These are phyloP conservation scores for Nomada fucata DNA, from an alignment of 2,888 invertebrate species.

Conservation along the genomic window DNA sequence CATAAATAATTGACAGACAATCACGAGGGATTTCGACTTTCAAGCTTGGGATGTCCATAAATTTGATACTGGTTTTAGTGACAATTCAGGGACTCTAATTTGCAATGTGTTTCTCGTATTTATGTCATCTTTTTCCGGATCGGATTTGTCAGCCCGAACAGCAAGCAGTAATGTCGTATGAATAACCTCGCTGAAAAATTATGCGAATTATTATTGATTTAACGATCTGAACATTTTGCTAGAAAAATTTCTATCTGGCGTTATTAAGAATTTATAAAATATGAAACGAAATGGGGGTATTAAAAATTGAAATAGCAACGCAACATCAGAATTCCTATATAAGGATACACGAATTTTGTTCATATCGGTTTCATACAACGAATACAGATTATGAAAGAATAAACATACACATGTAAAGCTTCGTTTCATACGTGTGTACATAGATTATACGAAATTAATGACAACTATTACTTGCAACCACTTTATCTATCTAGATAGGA, in stretches of 20 bases:
- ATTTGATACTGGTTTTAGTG: conserved; percentile 61
- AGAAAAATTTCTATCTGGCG: not conserved
- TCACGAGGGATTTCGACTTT: conserved; percentile 76
- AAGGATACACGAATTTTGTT: too few relatives aligned
- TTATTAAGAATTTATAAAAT: not conserved
- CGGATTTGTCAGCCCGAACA: conserved; percentile 30
- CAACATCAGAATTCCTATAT: too few relatives aligned
- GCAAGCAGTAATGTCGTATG: conserved; percentile 1
- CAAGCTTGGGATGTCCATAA: conserved; percentile 60
- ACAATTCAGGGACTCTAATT: conserved; percentile 62
- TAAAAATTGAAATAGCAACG: too few relatives aligned
- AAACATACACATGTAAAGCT: too few relatives aligned
- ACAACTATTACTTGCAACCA: too few relatives aligned
- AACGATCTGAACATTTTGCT: not conserved
- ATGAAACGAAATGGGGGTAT: too few relatives aligned
- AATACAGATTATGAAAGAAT: too few relatives aligned
- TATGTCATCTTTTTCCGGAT: conserved; percentile 19
- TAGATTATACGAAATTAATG: too few relatives aligned
- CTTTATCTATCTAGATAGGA: not conserved
- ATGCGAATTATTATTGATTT: not conserved
- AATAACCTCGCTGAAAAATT: not conserved
- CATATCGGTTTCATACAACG: too few relatives aligned
- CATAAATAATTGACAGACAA: conserved; percentile 83
- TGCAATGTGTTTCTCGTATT: conserved; percentile 55
- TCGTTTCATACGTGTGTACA: too few relatives aligned